A percentile compares a stretch with the other conserved stretches of the same genome.
phyloP scores from a whole-genome alignment of 2,888 invertebrate species.

The Altica lythri region DNA sequence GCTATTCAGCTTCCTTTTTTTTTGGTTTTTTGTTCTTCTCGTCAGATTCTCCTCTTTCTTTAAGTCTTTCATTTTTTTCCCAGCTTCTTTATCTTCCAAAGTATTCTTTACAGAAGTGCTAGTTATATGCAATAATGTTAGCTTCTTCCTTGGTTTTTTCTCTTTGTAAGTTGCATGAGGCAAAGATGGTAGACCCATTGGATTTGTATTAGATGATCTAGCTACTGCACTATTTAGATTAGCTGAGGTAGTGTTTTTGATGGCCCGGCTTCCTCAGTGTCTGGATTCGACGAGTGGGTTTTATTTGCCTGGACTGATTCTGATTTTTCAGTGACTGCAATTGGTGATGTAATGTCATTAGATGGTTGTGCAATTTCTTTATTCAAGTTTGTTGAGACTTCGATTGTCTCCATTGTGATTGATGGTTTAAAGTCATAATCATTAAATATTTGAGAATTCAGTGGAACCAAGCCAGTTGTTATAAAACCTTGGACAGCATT shows the following conservation, averaged over 20 bases:
- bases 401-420: background rate
- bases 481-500: background rate
- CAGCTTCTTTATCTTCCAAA: background rate
- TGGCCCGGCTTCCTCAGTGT: background rate
- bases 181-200: background rate
- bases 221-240: background rate
- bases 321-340: background rate
- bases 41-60: background rate
- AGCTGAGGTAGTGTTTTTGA: background rate
- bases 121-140: background rate
- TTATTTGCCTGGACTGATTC: background rate
- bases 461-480: background rate
- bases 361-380: background rate
- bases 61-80: background rate
- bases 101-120: background rate
- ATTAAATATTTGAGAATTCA: background rate
- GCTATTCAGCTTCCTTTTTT: background rate
- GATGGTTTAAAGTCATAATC: background rate
- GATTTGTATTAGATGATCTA: background rate
- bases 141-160: background rate
- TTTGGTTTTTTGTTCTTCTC: background rate
- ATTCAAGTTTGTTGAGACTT: background rate
- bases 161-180: background rate
- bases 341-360: background rate
- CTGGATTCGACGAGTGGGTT: background rate